phyloP scores from a whole-genome alignment of 2,113 vertebrate genomes.

The Callipepla californica region DNA sequence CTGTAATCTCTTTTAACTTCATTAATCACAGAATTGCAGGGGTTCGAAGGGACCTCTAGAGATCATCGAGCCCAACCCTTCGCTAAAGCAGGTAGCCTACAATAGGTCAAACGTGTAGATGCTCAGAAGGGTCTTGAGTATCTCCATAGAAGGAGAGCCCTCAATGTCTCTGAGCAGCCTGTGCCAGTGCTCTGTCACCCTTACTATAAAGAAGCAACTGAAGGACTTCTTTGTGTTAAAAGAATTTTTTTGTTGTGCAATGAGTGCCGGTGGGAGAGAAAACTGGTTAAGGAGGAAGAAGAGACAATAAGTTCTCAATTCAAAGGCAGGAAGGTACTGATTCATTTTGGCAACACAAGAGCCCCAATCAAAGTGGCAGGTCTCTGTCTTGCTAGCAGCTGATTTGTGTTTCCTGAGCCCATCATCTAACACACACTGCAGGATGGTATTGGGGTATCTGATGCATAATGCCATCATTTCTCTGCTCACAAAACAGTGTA shows the following conservation, averaged over 20 bases:
- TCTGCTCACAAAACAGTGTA: not conserved
- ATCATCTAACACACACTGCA: rapidly evolving
- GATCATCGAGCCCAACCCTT: too few relatives aligned
- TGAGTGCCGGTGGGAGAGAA: not conserved
- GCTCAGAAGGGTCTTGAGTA: too few relatives aligned
- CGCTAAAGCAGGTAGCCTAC: too few relatives aligned
- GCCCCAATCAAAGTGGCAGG: not conserved
- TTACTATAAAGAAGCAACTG: not conserved
- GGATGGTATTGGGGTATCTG: not conserved
- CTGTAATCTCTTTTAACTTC: not conserved
- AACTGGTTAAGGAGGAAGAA: not conserved
- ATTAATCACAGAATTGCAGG: not conserved
- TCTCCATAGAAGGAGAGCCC: too few relatives aligned
- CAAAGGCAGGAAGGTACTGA: not conserved
- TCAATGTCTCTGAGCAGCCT: too few relatives aligned
- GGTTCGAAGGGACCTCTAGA: too few relatives aligned
- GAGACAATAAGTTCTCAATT: not conserved
- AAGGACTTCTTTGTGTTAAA: not conserved
- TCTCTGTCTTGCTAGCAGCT: not conserved
- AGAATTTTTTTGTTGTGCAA: not conserved
- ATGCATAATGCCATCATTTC: rapidly evolving
- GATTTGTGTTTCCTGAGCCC: not conserved
- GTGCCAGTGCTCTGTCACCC: too few relatives aligned
- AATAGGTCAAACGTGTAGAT: too few relatives aligned
- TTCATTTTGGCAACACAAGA: not conserved